These are phyloP conservation scores for Ctenoplectra terminalis DNA, from an alignment of 1,140 invertebrate genomes.

Conservation along the genomic window DNA sequence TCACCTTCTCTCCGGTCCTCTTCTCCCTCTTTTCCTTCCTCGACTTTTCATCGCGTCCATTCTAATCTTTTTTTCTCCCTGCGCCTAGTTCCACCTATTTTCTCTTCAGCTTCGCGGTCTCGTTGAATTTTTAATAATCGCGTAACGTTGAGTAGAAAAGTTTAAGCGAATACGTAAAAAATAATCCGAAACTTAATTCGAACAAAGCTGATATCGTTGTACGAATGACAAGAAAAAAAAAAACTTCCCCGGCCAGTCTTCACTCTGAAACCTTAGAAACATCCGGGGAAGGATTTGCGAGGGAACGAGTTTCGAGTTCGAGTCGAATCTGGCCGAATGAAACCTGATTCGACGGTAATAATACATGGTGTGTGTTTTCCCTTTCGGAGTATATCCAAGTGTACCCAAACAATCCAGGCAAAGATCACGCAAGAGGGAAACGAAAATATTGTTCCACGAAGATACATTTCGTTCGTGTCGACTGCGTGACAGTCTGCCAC, in stretches of 20 bases:
- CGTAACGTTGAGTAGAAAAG: not conserved
- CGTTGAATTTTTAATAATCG: not conserved
- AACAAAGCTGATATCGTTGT: too few species aligned
- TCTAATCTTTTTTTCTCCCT: not conserved
- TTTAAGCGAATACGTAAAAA: conserved; percentile 4
- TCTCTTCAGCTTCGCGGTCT: not conserved
- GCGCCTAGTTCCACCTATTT: too few species aligned
- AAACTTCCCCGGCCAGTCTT: not conserved
- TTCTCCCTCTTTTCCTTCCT: not conserved
- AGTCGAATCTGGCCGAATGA: conserved; percentile 58
- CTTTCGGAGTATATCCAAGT: not conserved
- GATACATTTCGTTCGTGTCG: conserved; percentile 47
- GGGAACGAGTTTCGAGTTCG: conserved; percentile 37
- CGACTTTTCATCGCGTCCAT: not conserved
- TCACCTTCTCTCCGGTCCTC: not conserved
- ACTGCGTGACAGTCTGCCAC: conserved; percentile 18
- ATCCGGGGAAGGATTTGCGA: conserved; percentile 39
- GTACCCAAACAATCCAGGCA: conserved; percentile 18
- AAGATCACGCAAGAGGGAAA: conserved; percentile 37
- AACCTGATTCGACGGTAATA: conserved; percentile 46
- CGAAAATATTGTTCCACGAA: conserved; percentile 66
- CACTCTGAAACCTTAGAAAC: conserved; percentile 39
- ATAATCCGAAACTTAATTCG: conserved; percentile 10
- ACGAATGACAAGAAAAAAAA: too few species aligned
- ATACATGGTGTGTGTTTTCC: conserved; percentile 12